Evolutionary conservation across 2,113 vertebrate genomes (phyloP), one percentile per base, ranked within the genome.

Genomic region (Steatornis caripensis): DNA sequence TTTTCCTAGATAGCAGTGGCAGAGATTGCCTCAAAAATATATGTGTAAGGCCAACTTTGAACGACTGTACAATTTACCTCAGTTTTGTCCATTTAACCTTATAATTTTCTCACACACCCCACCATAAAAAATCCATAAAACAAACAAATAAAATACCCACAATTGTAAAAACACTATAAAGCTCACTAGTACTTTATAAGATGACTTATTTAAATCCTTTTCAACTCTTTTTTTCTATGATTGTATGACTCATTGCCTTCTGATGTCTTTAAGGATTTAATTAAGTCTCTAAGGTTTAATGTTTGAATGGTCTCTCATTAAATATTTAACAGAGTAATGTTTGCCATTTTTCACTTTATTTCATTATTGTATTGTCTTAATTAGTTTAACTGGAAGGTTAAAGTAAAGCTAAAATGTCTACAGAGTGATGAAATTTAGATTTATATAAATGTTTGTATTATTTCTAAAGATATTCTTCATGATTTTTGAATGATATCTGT

Each of bases 1-100:
- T 57, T 58, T 58, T 64, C 9, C 19, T 41, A 32, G 11, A 13
- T 4, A 36, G 7, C 0, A 0, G 5, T 39, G 15, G 21, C 24
- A 86, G 24, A 62, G 2, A 30, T 6, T 23, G 3, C 13, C 34
- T 86, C 15, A 75, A 82, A 85, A 82, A 54, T 39, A 15, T 7
- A 7, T 30, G 4, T 49, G 7, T 30, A 23, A 21, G 19, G 26
- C 6, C 12, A 24, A 1, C 10, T 51, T 34, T 24, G 23, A 51
- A 68, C 2, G 6, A 8, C 30, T 60, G 2, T 41, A 54, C 5
- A 23, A 9, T 39, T 84, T 77, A 5, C 9, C 26, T 6, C 17
- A 37, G 27, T 7, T 45, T 75, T 62, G 14, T 57, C 3, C 19
- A 62, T 70, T 45, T 57, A 43, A n/a, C 32, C 45, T 27, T 13